These are phyloP conservation scores for Psettodes erumei DNA, from an alignment of 2,113 vertebrate species.

Conservation along the genomic window DNA sequence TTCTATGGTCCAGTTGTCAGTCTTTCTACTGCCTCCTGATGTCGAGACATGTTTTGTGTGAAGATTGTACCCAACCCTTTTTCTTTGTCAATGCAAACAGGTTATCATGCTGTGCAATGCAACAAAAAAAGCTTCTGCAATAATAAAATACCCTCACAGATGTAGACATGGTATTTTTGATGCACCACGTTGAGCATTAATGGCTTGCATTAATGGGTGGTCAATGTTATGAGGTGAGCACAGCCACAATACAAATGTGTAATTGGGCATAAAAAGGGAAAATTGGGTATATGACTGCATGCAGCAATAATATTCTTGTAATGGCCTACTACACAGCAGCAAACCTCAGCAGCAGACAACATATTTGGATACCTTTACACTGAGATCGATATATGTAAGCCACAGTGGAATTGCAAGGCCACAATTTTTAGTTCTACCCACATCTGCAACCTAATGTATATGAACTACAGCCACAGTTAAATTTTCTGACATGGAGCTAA, in stretches of 20 bases:
- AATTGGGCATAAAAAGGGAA: constrained; percentile 2
- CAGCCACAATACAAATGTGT: background rate
- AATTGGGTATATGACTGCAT: constrained; percentile 15
- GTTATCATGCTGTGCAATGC: background rate
- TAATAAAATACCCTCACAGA: background rate
- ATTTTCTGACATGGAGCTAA: background rate
- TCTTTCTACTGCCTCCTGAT: background rate
- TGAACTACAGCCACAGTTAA: background rate
- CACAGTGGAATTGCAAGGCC: background rate
- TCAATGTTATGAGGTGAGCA: constrained; percentile 1
- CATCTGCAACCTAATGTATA: background rate
- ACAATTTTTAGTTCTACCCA: constrained; percentile 3
- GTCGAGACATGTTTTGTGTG: background rate
- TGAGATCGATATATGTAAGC: background rate
- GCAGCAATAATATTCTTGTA: constrained; percentile 8
- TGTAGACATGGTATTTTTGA: background rate
- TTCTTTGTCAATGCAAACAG: constrained; percentile 17
- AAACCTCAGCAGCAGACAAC: constrained; percentile 8
- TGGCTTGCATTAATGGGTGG: constrained; percentile 3
- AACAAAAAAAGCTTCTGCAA: constrained; percentile 14
- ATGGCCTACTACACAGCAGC: background rate
- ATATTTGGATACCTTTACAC: background rate
- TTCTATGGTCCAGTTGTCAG: background rate
- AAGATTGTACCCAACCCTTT: background rate
- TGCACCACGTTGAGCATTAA: constrained; percentile 8